Conservation (phyloP, 2,888 invertebrate genomes). For the Lucinisca nassula region DNA sequence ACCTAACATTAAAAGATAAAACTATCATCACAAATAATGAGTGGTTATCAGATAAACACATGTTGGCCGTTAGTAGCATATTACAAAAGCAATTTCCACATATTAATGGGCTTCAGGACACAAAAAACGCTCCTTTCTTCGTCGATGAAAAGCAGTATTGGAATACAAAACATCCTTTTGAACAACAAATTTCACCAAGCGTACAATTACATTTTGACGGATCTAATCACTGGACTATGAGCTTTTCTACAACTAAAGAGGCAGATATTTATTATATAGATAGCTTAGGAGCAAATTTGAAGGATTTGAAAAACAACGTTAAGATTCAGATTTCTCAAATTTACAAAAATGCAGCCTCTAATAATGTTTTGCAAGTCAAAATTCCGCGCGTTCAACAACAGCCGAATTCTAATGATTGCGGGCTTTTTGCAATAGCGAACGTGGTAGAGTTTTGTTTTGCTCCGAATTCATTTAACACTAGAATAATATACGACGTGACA, state of each 20-base stretch:
- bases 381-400: too few relatives aligned
- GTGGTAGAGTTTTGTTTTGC: too few relatives aligned
- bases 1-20: background rate
- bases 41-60: slow-evolving; percentile 1
- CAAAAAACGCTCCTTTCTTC: slow-evolving; percentile 6
- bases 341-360: too few relatives aligned
- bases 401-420: too few relatives aligned
- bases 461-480: too few relatives aligned
- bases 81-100: background rate
- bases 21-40: background rate
- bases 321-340: too few relatives aligned
- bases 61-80: background rate
- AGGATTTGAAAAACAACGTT: too few relatives aligned
- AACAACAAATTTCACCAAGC: background rate
- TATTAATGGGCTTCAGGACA: slow-evolving; percentile 4
- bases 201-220: slow-evolving; percentile 3
- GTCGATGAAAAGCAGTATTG: background rate
- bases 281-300: too few relatives aligned
- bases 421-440: too few relatives aligned
- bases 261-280: too few relatives aligned
- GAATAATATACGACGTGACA: too few relatives aligned
- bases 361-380: too few relatives aligned
- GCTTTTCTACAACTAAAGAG: background rate
- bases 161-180: background rate
- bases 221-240: background rate